phyloP scores from a whole-genome alignment of 2,113 vertebrate species.

The Choloepus hoffmanni region DNA sequence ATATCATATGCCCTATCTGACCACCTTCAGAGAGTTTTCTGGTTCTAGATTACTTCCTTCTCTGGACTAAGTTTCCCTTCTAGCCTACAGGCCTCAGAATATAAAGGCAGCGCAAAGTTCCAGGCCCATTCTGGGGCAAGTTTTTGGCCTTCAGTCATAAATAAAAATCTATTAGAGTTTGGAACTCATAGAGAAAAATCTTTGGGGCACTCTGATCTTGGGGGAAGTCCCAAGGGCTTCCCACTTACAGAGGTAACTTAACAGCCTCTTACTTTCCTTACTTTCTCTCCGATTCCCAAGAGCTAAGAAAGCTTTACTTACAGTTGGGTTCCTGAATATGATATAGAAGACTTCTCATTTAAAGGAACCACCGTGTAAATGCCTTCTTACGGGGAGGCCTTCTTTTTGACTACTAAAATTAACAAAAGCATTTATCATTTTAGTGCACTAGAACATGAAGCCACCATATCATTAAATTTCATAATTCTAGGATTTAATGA shows the following conservation, averaged over 20 bases:
- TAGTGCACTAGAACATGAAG: background rate
- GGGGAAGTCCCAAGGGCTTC: background rate
- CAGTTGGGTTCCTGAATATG: background rate
- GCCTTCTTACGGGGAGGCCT: background rate
- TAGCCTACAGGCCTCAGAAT: background rate
- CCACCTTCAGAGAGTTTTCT: background rate
- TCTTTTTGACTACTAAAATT: constrained; percentile 7
- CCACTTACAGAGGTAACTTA: background rate
- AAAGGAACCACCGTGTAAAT: background rate
- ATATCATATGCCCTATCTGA: background rate
- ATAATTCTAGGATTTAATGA: constrained; percentile 9
- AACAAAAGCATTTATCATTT: background rate
- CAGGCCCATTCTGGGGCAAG: background rate
- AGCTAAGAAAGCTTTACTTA: background rate
- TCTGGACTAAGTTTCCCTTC: background rate
- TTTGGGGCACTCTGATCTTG: background rate
- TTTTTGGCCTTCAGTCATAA: background rate
- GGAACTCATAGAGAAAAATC: constrained; percentile 4
- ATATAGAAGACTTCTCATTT: background rate
- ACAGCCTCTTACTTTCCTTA: background rate
- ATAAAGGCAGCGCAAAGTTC: background rate
- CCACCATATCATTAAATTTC: background rate
- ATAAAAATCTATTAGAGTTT: constrained; percentile 17
- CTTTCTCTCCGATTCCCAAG: background rate
- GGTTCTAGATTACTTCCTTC: constrained; percentile 1